Evolutionary conservation across 2,113 vertebrate genomes (phyloP).

Genomic region (Baryphthengus martii): DNA sequence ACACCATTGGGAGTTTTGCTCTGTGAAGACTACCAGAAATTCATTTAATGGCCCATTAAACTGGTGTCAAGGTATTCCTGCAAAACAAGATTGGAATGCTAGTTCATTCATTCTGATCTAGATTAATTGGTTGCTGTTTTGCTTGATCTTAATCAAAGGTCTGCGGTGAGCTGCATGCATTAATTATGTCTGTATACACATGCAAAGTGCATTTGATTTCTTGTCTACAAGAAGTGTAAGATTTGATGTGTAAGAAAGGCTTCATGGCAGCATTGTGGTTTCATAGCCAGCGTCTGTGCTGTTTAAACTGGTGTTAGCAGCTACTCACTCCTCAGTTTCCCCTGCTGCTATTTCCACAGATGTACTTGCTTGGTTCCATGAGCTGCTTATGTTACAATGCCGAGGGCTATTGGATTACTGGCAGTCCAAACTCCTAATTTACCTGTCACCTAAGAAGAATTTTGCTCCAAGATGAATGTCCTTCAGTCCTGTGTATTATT

Average conservation of each 20-base stretch:
- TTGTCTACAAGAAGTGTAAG: neutral
- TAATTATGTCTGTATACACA: neutral
- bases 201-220: neutral
- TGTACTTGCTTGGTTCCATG: no score
- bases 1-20: neutral
- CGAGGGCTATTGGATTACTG: neutral
- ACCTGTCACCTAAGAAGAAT: neutral
- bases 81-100: neutral
- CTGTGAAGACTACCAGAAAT: neutral
- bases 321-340: accelerated
- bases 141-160: neutral
- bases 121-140: neutral
- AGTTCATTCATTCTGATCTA: neutral
- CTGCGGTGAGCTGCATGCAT: neutral
- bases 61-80: neutral
- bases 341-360: neutral
- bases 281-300: neutral
- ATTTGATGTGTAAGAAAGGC: neutral
- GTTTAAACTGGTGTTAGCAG: neutral
- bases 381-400: neutral
- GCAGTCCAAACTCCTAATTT: neutral
- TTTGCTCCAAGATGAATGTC: neutral
- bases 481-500: neutral
- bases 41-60: neutral
- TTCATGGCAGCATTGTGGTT: neutral